Percentiles rank a stretch among this genome's conserved stretches.
These are phyloP conservation scores for Nymphalis io DNA, from an alignment of 1,140 invertebrate species.

Conservation along the genomic window DNA sequence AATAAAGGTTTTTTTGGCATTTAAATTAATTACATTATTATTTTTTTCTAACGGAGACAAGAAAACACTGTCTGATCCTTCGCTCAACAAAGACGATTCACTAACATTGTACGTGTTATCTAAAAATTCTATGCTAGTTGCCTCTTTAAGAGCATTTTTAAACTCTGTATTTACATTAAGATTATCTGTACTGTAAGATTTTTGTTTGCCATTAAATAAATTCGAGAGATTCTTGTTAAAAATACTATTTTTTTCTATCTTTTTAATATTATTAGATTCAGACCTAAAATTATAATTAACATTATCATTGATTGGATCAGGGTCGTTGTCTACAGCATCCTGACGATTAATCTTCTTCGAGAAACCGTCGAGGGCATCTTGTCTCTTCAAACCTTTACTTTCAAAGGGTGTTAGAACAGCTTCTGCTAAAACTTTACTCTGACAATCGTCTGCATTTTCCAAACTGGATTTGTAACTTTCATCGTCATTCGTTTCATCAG, in stretches of 20 bases:
- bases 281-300: slow-evolving; percentile 45
- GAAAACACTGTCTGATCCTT: slow-evolving; percentile 66
- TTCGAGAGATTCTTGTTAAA: slow-evolving; percentile 62
- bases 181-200: slow-evolving; percentile 71
- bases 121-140: slow-evolving; percentile 69
- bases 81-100: slow-evolving; percentile 59
- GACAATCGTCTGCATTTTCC: slow-evolving; percentile 22
- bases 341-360: slow-evolving; percentile 48
- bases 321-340: slow-evolving; percentile 42
- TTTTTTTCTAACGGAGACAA: slow-evolving; percentile 49
- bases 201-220: slow-evolving; percentile 66
- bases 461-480: slow-evolving; percentile 31
- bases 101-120: slow-evolving; percentile 45
- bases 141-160: slow-evolving; percentile 63
- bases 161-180: slow-evolving; percentile 54
- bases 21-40: slow-evolving; percentile 39
- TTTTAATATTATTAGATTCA: slow-evolving; percentile 45
- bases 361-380: slow-evolving; percentile 58
- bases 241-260: slow-evolving; percentile 48
- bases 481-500: slow-evolving; percentile 67
- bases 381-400: slow-evolving; percentile 56
- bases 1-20: slow-evolving; percentile 28
- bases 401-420: slow-evolving; percentile 47
- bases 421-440: slow-evolving; percentile 44
- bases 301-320: slow-evolving; percentile 27